These are phyloP conservation scores for Urocitellus parryii DNA, from an alignment of 2,113 vertebrate genomes.

Conservation along the genomic window DNA sequence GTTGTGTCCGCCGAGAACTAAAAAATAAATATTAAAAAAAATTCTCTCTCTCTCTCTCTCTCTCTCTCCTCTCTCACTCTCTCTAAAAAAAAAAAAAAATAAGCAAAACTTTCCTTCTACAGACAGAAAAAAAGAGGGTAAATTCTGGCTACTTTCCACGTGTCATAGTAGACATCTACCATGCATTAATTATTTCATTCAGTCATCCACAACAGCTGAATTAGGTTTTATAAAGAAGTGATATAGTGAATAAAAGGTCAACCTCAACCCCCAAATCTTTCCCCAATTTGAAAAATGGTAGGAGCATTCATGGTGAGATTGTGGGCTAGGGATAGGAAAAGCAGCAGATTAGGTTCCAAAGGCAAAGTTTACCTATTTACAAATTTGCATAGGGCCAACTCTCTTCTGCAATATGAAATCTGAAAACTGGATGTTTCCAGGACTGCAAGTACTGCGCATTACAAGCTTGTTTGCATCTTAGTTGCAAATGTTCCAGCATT, in stretches of 20 bases:
- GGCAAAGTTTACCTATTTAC: neutral
- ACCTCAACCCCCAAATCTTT: neutral
- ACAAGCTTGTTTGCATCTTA: neutral
- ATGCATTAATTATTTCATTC: neutral
- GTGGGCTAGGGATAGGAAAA: neutral
- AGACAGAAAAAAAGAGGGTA: neutral
- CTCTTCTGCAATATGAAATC: neutral
- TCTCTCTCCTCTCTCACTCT: too few species aligned
- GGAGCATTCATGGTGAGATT: neutral
- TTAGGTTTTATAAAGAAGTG: neutral
- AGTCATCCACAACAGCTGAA: neutral
- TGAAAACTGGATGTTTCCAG: neutral
- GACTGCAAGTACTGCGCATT: neutral
- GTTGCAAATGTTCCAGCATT: neutral
- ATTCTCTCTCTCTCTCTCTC: too few species aligned
- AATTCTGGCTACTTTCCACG: neutral
- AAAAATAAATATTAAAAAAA: too few species aligned
- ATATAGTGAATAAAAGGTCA: neutral
- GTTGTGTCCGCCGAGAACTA: too few species aligned
- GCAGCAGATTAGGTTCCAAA: neutral
- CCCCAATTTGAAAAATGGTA: neutral
- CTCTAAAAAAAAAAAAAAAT: too few species aligned
- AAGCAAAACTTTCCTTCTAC: neutral
- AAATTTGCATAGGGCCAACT: slow-evolving; percentile 15
- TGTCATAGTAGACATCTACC: neutral